phyloP scores from a whole-genome alignment of 2,797 vertebrate genomes.

The Clarias pachynema region DNA sequence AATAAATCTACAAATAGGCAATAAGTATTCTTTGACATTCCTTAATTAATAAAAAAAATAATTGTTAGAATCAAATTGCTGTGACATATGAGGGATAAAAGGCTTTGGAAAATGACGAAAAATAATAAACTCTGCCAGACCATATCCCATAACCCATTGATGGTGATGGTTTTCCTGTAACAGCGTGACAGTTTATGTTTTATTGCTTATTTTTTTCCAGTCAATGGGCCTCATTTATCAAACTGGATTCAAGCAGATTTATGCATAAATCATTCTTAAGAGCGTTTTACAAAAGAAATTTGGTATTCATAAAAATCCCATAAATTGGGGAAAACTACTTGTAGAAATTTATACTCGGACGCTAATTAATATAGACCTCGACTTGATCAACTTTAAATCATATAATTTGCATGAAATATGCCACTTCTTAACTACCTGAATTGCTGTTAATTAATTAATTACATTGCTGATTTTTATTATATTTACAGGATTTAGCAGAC shows the following conservation, averaged over 20 bases:
- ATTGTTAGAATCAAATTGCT: not conserved
- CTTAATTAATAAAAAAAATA: not conserved
- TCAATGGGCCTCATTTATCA: not conserved
- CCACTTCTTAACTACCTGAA: not conserved
- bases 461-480: not conserved
- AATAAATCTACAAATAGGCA: no score
- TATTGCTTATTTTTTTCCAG: not conserved
- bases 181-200: not conserved
- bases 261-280: not conserved
- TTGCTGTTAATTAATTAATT: not conserved
- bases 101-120: not conserved
- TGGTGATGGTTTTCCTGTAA: not conserved
- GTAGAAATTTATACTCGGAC: not conserved
- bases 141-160: not conserved
- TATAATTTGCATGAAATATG: not conserved
- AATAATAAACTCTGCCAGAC: not conserved
- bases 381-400: not conserved
- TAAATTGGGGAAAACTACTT: not conserved
- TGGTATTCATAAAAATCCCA: not conserved
- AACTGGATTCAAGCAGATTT: not conserved
- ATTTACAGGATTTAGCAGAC: not conserved
- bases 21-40: not conserved
- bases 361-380: not conserved
- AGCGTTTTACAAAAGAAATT: not conserved
- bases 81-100: not conserved